Evolutionary conservation across 2,113 vertebrate genomes (phyloP), one percentile per base, ranked within the genome.

Genomic region (Epinephelus cyanopodus): DNA sequence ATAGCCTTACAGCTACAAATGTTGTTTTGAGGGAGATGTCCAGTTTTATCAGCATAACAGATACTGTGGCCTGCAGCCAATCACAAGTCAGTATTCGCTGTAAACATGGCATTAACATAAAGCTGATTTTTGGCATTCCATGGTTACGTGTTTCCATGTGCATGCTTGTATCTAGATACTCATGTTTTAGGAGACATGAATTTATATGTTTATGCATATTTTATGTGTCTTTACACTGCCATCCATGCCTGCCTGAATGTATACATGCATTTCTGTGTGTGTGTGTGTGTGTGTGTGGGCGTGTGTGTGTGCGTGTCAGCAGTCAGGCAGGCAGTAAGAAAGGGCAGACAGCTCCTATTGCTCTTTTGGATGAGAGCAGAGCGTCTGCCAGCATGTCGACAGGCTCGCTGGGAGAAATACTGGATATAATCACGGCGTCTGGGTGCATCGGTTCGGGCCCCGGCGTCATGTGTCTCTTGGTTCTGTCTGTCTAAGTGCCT

Each of bases 331-430:
- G 52, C 57, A 48, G 58, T 15, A 67, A 52, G 69, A 81, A 67
- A 48, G 37, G 77, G 25, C 73, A 84, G 82, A 90, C 88, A 76
- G 87, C 90, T 87, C 56, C 85, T 82, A 66, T 83, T 89, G 85
- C 78, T 87, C 88, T 86, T 87, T 84, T 83, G 57, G 33, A 60
- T 0, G 80, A 77, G 69, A 61, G 83, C 64, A 56, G 79, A 72
- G 73, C 52, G 45, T 86, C 80, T 87, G 85, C 86, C 78, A 74
- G 33, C 9, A 12, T 17, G 83, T 85, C 68, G 53, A 79, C 90
- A 87, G 29, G 25, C 85, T 84, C 33, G 19, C 82, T 45, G 70
- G 57, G 65, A 89, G 42, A 88, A 82, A 85, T 25, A 18, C 79
- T 64, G 83, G 74, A 48, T 80, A 54, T 64, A 52, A 88, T 88